Evolutionary conservation across 2,113 vertebrate species (phyloP), one percentile per base, ranked within the genome.

Genomic region (Zosterops pallidus): DNA sequence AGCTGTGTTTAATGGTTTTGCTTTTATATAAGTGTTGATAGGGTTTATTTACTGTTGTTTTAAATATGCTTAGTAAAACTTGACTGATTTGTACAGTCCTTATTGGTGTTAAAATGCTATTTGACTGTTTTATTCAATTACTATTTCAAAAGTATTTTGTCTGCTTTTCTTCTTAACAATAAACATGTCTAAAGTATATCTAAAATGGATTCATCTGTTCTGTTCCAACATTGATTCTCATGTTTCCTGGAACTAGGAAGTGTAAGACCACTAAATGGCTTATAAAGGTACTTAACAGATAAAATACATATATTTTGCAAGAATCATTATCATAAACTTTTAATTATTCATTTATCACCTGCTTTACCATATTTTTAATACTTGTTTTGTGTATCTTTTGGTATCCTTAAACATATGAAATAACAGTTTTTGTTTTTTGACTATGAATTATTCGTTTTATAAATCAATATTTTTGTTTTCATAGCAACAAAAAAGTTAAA

Each of bases 141-240:
- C 23, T 93, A 95, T 96, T 96, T 97, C 41, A 70, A 88, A 97
- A 90, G 18, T 96, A 79, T 96, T 97, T 97, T 98, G 96, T 98
- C 95, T 97, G 86, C 68, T 59, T 96, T 97, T 97, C 52, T 90
- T 97, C 94, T 95, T 92, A 95, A 94, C 83, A 98, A 98, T 98
- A 98, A 98, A 98, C 81, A 59, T 59, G 17, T 76, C n/a, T 95
- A 80, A 96, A 83, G 67, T 96, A 50, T 97, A 96, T 94, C 79
- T 86, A 83, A 89, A 93, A 94, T 89, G 67, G 90, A 91, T 97
- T 97, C 96, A 97, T 96, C 95, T 97, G 78, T 97, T 98, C 94
- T 97, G 87, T 97, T 97, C 89, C 79, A 96, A 89, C 80, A 65
- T 95, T 65, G n/a, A 83, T 83, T 76, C 55, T 83, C 33, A 56